Base-by-base conservation (phyloP, 2,888 invertebrate species). In the Rotaria macrura region DNA sequence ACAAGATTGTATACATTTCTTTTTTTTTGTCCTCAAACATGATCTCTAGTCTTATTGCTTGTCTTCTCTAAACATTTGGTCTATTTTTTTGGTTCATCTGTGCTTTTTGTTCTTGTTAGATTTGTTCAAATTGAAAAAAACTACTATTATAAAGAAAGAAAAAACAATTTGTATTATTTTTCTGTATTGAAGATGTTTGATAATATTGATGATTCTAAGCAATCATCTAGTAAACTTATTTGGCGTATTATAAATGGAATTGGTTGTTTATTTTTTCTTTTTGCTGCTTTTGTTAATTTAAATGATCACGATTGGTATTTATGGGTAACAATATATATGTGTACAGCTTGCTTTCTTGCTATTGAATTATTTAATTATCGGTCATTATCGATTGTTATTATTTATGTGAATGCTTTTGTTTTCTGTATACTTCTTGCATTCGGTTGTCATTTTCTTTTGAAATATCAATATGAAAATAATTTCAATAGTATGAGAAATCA, bases 271-370 rank as follows among this genome's bases (percentile, higher is more conserved):
- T 79, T 79, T 43, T 79, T 79, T 43, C 79, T 79, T 12, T 79
- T 79, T 25, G 79, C 79, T 25, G 79, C 79, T 79, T 79, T 43
- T n/a, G 79, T 79, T 79, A 79, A 79, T 43, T 79, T 79, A 79
- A 79, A 79, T n/a, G 79, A 79, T 79, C 23, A 79, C n/a, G 79
- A 79, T 43, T 79, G 79, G 79, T 43, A 79, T 79, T 43, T 79
- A n/a, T 79, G 79, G 79, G 43, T 79, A 79, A 23, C 43, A 12
- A 79, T 79, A 34, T 79, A 79, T 43, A 10, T 43, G 20, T 79
- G 23, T 20, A 79, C 79, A 40, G 14, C 79, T 4, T 20, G 34
- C 10, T 79, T 79, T 79, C 79, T 79, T 43, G 43, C 43, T 40
- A 79, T 79, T 43, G 79, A 79, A 79, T 25, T 43, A 5, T 43